Evolutionary conservation across 2,113 vertebrate species (phyloP).

Genomic region (Notechis scutatus): DNA sequence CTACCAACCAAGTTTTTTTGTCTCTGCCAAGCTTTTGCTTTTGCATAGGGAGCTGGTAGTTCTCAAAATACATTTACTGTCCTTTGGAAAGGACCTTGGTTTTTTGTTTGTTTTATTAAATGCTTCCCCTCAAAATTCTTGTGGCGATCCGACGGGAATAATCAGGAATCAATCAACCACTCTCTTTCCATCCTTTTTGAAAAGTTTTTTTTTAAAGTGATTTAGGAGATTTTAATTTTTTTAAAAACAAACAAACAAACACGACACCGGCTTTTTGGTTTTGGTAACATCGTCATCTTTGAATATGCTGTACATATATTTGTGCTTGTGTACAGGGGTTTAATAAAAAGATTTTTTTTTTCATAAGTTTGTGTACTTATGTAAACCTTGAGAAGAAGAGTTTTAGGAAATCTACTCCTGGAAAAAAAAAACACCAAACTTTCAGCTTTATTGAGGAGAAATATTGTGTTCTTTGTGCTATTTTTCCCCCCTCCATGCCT

Average conservation of each 20-base stretch:
- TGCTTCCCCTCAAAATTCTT: slow-evolving; percentile 33
- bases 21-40: slow-evolving; percentile 67
- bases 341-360: slow-evolving; percentile 79
- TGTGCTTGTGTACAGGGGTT: slow-evolving; percentile 69
- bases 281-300: slow-evolving; percentile 59
- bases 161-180: slow-evolving; percentile 63
- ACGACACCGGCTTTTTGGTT: slow-evolving; percentile 63
- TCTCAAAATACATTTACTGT: slow-evolving; percentile 72
- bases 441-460: not conserved
- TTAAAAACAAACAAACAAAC: slow-evolving; percentile 46
- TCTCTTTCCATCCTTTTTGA: slow-evolving; percentile 52
- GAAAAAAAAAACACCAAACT: not conserved
- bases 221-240: slow-evolving; percentile 67
- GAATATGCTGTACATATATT: slow-evolving; percentile 65
- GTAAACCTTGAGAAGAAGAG: not conserved
- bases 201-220: slow-evolving; percentile 72
- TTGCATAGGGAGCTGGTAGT: slow-evolving; percentile 71
- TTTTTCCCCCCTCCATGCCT: not conserved
- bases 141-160: slow-evolving; percentile 56
- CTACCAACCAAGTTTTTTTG: slow-evolving; percentile 60
- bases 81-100: slow-evolving; percentile 63
- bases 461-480: not conserved
- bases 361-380: slow-evolving; percentile 32
- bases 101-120: slow-evolving; percentile 44
- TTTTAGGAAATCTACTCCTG: not conserved